Percentiles rank a stretch among this genome's conserved stretches.
phyloP scores from a whole-genome alignment of 2,113 vertebrate species.

The Triplophysa tibetana region DNA sequence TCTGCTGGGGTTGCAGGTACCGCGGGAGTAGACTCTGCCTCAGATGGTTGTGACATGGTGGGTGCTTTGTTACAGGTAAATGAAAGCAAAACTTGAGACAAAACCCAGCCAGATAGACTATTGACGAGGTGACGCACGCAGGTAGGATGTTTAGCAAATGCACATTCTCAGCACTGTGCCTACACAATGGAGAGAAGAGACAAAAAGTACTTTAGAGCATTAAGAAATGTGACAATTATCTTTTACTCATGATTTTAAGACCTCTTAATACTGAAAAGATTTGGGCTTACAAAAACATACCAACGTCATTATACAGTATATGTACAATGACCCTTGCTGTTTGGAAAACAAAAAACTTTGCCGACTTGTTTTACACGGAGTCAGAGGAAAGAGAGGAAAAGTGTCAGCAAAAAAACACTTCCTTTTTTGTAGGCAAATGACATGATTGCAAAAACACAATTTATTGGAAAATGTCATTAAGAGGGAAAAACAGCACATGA shows the following conservation, averaged over 20 bases:
- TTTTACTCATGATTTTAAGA: not conserved
- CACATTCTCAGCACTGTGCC: constrained; percentile 63
- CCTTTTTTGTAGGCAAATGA: constrained; percentile 30
- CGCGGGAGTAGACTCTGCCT: constrained; percentile 71
- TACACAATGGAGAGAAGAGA: constrained; percentile 35
- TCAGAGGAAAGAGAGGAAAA: constrained; percentile 11
- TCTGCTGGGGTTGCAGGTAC: not conserved
- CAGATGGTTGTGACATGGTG: constrained; percentile 80
- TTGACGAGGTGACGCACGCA: constrained; percentile 22
- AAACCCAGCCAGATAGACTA: constrained; percentile 45
- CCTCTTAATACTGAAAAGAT: too few relatives aligned
- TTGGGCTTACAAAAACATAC: too few relatives aligned
- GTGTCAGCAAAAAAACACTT: constrained; percentile 26
- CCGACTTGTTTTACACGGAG: not conserved
- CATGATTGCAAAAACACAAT: not conserved
- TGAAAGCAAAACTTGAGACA: constrained; percentile 49
- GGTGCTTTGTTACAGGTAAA: constrained; percentile 48
- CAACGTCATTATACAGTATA: not conserved
- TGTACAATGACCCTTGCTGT: not conserved
- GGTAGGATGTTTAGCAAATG: constrained; percentile 59
- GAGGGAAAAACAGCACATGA: not conserved
- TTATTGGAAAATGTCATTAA: not conserved
- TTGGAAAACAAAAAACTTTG: not conserved
- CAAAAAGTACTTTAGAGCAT: too few relatives aligned
- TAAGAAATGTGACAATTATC: too few relatives aligned